A percentile compares a stretch with the other conserved stretches of the same genome.
These are phyloP conservation scores for Criorhina ranunculi DNA, from an alignment of 2,888 invertebrate species.

Conservation along the genomic window DNA sequence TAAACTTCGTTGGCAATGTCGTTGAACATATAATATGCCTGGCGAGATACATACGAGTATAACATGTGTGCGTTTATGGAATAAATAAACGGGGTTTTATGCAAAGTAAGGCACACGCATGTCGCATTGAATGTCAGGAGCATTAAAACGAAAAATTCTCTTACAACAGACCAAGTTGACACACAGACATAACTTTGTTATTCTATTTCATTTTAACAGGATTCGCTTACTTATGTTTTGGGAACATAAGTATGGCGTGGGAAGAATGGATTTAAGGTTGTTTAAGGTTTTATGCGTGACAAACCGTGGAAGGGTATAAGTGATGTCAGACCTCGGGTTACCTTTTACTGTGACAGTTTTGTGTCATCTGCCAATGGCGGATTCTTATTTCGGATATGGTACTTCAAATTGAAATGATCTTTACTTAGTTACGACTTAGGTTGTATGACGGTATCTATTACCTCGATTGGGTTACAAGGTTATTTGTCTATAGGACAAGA, in stretches of 20 bases:
- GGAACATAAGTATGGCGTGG: background rate
- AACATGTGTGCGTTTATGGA: slow-evolving; percentile 34
- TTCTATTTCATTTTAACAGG: slow-evolving; percentile 16
- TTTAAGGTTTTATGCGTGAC: background rate
- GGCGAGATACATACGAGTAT: background rate
- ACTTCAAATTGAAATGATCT: too few species aligned
- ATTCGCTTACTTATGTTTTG: background rate
- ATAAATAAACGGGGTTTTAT: slow-evolving; percentile 32
- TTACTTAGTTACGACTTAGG: too few species aligned
- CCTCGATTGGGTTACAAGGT: too few species aligned
- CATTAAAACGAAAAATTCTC: background rate
- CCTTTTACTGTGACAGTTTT: too few species aligned
- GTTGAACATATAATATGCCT: too few species aligned
- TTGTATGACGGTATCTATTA: too few species aligned
- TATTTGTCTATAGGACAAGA: too few species aligned
- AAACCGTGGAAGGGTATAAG: background rate
- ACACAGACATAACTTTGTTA: slow-evolving; percentile 43
- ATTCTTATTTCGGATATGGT: too few species aligned
- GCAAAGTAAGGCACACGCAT: slow-evolving; percentile 26
- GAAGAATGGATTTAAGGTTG: background rate
- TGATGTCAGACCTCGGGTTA: too few species aligned
- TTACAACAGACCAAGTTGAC: slow-evolving; percentile 2
- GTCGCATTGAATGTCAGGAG: slow-evolving; percentile 8
- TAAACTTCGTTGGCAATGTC: slow-evolving; percentile 9
- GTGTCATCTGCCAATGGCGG: too few species aligned